Evolutionary conservation across 1,140 invertebrate genomes (phyloP).

Genomic region (Zaprionus gabonicus): DNA sequence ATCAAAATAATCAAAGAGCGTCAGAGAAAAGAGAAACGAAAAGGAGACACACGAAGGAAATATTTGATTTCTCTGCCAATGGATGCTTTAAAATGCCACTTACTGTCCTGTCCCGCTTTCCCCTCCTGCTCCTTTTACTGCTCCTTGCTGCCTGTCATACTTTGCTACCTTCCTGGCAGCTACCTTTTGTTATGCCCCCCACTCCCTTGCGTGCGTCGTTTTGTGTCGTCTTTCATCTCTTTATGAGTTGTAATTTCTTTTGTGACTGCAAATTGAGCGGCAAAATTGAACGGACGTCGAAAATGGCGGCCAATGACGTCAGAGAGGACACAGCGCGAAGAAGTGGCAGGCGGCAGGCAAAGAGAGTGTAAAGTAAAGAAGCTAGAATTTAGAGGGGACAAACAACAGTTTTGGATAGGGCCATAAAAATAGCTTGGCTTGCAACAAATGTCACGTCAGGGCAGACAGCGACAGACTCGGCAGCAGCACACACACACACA

Average conservation of each 20-base stretch:
- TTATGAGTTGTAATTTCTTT: conserved; percentile 73
- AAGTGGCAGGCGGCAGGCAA: neutral
- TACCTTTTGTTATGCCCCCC: conserved; percentile 1
- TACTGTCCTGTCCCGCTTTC: neutral
- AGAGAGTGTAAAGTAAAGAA: neutral
- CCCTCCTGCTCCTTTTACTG: neutral
- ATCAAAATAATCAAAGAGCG: conserved; percentile 43
- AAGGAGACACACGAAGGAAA: conserved; percentile 4
- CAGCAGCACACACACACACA: neutral
- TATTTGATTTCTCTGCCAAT: conserved; percentile 40
- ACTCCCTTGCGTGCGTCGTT: neutral
- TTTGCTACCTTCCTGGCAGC: conserved; percentile 5
- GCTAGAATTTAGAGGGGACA: conserved; percentile 8
- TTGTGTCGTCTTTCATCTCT: conserved; percentile 63
- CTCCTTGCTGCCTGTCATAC: neutral
- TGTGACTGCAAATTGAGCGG: conserved; percentile 75
- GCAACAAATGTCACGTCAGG: conserved; percentile 56
- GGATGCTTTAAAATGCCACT: conserved; percentile 46
- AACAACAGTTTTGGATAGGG: conserved; percentile 32
- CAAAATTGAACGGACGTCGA: conserved; percentile 57
- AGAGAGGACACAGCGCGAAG: conserved; percentile 18
- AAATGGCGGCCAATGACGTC: conserved; percentile 54
- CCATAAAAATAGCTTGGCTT: conserved; percentile 63
- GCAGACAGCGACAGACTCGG: conserved; percentile 6
- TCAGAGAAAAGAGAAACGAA: neutral